Evolutionary conservation across 1,140 invertebrate genomes (phyloP).

Genomic region (Araneus ventricosus): DNA sequence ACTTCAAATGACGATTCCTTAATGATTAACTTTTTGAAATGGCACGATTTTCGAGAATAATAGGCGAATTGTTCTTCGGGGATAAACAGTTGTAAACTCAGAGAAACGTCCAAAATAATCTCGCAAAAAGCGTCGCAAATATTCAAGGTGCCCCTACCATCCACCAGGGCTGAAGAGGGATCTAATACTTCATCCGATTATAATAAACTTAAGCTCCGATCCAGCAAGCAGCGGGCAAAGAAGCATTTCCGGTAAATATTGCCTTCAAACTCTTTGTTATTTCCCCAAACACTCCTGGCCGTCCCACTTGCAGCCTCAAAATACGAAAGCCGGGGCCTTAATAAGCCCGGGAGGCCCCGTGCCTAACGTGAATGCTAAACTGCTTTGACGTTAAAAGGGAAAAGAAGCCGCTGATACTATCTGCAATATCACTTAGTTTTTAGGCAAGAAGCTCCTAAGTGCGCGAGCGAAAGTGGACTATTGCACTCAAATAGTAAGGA

Average conservation of each 20-base stretch:
- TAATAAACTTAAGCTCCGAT: constrained; percentile 57
- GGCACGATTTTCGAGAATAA: too few relatives aligned
- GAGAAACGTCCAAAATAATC: constrained; percentile 9
- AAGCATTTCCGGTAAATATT: constrained; percentile 2
- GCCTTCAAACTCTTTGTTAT: constrained; percentile 29
- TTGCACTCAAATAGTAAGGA: constrained; percentile 69
- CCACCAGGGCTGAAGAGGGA: background rate
- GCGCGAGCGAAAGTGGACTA: constrained; percentile 67
- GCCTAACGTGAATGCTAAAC: constrained; percentile 63
- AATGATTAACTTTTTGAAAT: too few relatives aligned
- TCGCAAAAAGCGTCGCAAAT: constrained; percentile 3
- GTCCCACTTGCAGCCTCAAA: background rate
- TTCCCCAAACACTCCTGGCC: background rate
- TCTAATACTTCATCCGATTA: constrained; percentile 50
- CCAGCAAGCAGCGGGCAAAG: background rate
- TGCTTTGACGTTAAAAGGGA: constrained; percentile 68
- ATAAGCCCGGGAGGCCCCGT: constrained; percentile 36
- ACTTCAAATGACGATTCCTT: too few relatives aligned
- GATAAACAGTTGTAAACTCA: background rate
- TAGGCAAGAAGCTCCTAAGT: constrained; percentile 42
- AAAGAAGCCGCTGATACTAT: constrained; percentile 65
- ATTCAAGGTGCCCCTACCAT: background rate
- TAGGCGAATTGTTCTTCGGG: too few relatives aligned
- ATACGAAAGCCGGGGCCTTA: background rate
- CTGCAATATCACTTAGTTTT: constrained; percentile 74